A percentile compares a stretch with the other conserved stretches of the same genome.
Evolutionary conservation across 2,113 vertebrate species (phyloP).

Genomic region (Carlito syrichta): DNA sequence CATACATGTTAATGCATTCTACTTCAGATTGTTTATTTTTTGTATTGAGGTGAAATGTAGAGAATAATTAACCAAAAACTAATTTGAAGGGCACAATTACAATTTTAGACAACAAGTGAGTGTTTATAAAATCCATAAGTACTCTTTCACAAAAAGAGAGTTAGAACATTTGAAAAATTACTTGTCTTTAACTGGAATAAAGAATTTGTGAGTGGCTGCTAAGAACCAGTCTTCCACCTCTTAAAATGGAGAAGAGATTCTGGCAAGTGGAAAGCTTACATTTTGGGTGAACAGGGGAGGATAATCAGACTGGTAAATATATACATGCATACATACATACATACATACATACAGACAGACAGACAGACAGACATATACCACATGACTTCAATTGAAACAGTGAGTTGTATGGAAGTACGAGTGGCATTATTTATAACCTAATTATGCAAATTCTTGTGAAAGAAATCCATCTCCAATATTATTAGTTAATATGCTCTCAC

Average conservation of each 20-base stretch:
- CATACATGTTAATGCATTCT: background rate
- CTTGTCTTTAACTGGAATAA: constrained; percentile 19
- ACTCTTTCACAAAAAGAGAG: background rate
- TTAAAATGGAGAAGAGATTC: background rate
- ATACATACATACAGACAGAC: too few relatives aligned
- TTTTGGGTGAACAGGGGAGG: background rate
- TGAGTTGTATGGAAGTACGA: background rate
- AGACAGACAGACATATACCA: too few relatives aligned
- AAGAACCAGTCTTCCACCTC: background rate
- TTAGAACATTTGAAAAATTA: background rate
- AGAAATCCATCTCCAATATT: background rate
- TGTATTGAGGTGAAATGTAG: background rate
- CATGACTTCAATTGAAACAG: background rate
- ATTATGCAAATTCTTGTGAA: background rate
- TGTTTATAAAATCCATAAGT: constrained; percentile 10
- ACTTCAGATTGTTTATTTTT: constrained; percentile 32
- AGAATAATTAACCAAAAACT: constrained; percentile 55
- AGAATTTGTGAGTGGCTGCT: background rate
- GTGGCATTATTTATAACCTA: background rate
- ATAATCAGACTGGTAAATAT: background rate
- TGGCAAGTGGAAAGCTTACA: background rate
- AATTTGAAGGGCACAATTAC: constrained; percentile 33
- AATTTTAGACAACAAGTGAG: constrained; percentile 35
- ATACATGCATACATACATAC: accelerated
- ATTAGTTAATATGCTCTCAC: background rate